Evolutionary conservation across 64 coral and sea anemone species (phyloP), one percentile per base, ranked within the genome.

Genomic region (Pocillopora verrucosa): DNA sequence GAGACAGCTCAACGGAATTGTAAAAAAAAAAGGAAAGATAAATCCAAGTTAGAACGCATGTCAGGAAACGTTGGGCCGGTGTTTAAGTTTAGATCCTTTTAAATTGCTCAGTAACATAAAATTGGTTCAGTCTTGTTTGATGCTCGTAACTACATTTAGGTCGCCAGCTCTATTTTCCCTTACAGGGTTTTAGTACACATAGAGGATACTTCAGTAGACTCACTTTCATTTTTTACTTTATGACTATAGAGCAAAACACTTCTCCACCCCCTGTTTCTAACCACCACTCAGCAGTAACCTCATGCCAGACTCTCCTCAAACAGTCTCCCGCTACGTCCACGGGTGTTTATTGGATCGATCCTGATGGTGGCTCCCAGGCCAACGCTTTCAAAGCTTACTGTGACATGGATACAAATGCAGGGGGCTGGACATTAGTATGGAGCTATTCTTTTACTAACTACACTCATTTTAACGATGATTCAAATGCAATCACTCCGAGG

Each of bases 311-410:
- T 36, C 80, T 83, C 9, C 35, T 20, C 61, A 83, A 36, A 7
- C 80, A 83, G 41, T 83, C 80, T 64, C 62, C 61, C 20, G 0
- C 16, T 56, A 34, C 34, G 41, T 1, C 34, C 10, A 67, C 80
- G 11, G 74, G 74, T 20, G 58, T 77, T 76, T 88, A 88, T 65
- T 78, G 87, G 87, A 88, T 88, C 35, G 56, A 88, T 76, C 87
- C 87, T 22, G 59, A 63, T 11, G 34, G 74, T 45, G 74, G 59
- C 0, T 65, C 87, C 87, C 74, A 88, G 58, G 34, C 10, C 3
- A 77, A 78, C 74, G 74, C 87, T 7, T 77, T 88, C 36, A 65
- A 68, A 19, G 35, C 36, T 68, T 83, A 45, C 61, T 83, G 61
- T 56, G 80, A 83, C 35, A 83, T 51, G 80, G 80, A 67, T 12